Base-by-base conservation (phyloP, 1,140 invertebrate species). In the Cotesia vestalis region DNA sequence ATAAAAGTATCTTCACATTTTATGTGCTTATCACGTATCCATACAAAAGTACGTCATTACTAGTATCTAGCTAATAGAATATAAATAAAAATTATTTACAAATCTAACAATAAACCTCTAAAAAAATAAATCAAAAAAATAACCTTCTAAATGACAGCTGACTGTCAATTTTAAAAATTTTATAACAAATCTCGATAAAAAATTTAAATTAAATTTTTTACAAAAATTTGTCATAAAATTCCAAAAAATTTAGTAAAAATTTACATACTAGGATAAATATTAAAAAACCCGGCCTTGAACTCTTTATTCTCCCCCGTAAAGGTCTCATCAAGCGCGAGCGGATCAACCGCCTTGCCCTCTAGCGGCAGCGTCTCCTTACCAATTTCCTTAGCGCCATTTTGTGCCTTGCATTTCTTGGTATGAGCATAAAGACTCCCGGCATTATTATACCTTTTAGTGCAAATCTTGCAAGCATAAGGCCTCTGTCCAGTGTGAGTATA, bases 401-500 rank as follows among this genome's bases (percentile, higher is more conserved):
- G 79, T 4, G 80, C 76, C 63, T 84, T 85, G 17, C 84, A 85
- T 40, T 85, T 85, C 14, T 85, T 85, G 14, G 81, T 83, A 27
- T 85, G 84, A 2, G 84, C 84, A 46, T 85, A 85, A 1, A 85
- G 73, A 0, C 82, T 84, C 0, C 84, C 84, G 0, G 84, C 84
- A 69, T 85, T 85, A 4, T 85, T 85, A 66, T 85, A 93, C 4
- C 90, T 88, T 76, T 93, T 93, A 1, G 90, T 91, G 40, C 90
- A 89, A 36, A 87, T 80, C 55, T 87, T 84, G 76, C 88, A 89
- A 0, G 80, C 79, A 36, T 87, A 87, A 3, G 88, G 88, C 71
- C 88, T 84, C 66, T 88, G 85, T 1, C 87, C 87, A 3, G 84
- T 85, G 27, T 85, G 84, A 4, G 84, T 85, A 40, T 84, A 84